phyloP scores from a whole-genome alignment of 2,888 invertebrate genomes.

The Lepidocyrtoides sp. region DNA sequence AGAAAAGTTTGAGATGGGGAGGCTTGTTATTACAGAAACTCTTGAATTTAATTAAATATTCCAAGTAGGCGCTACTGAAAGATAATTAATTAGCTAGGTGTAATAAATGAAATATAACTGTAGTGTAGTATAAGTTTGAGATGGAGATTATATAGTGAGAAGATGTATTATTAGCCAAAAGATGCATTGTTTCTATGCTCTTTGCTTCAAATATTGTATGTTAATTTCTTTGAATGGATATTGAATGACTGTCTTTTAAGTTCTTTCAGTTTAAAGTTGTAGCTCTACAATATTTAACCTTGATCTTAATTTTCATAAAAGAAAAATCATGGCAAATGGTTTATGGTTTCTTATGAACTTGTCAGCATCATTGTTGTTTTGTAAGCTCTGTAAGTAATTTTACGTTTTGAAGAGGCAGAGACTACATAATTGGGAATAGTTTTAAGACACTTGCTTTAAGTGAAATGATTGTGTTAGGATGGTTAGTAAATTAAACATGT shows the following conservation, averaged over 20 bases:
- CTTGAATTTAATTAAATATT: background rate
- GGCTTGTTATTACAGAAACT: background rate
- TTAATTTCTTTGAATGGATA: background rate
- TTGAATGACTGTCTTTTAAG: background rate
- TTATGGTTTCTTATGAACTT: background rate
- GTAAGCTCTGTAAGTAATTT: background rate
- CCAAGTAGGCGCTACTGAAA: no score
- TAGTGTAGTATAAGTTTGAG: slow-evolving; percentile 31
- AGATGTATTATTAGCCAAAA: no score
- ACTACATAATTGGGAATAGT: slow-evolving; percentile 30
- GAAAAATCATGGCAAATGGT: background rate
- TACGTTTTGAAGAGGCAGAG: slow-evolving; percentile 45
- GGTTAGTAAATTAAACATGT: slow-evolving; percentile 16
- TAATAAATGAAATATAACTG: no score
- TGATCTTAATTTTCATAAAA: no score
- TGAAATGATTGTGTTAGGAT: slow-evolving; percentile 50
- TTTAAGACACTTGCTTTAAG: slow-evolving; percentile 71
- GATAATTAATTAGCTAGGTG: no score
- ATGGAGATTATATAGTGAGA: slow-evolving; percentile 1
- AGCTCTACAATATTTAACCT: no score
- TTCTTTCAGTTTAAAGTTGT: no score
- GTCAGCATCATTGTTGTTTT: background rate
- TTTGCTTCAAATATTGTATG: background rate
- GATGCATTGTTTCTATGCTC: no score
- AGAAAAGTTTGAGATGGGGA: background rate